Evolutionary conservation across 1,140 invertebrate genomes (phyloP), one percentile per base, ranked within the genome.

Genomic region (Drosophila leontia): DNA sequence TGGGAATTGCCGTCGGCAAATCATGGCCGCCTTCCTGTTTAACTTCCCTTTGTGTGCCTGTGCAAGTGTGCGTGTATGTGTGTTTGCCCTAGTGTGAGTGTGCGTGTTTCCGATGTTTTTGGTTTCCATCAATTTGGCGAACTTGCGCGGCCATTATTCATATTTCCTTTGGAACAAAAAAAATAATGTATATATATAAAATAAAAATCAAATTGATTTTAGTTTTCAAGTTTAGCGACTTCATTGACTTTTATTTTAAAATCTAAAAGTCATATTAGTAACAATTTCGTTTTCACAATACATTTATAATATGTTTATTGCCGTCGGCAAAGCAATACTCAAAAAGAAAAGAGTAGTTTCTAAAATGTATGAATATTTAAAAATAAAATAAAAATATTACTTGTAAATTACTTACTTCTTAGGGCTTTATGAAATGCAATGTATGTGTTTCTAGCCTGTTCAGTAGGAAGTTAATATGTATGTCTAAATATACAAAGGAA

Each of bases 101-200:
- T 62, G 51, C 58, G 78, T 57, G 45, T 58, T 39, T 62, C 47
- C 65, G 53, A 35, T 59, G 55, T 61, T 74, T 75, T 42, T 62
- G 48, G 65, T 8, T 79, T 87, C 34, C 51, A 55, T 37, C 51
- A 55, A 37, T 80, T 79, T 86, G 79, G 83, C 71, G 81, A 84
- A 81, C 91, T 84, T 45, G 61, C 57, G 78, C 84, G 81, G 91
- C 87, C 91, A 92, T 92, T 92, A 90, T 76, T 82, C 76, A 92
- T 84, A 78, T 83, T 74, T 81, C 53, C 56, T 74, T 59, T 45
- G 8, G 8, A 29, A 29, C 26, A 29, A 29, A 29, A 29, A 29
- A 29, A 29, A 26, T 6, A 29, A 29, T 6, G 7, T 23, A 23
- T 23, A 23, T 23, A 2, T 23, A 23, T 23, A 23, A 29, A 29